Evolutionary conservation across 2,888 invertebrate genomes (phyloP).

Genomic region (Drosophila antonietae): DNA sequence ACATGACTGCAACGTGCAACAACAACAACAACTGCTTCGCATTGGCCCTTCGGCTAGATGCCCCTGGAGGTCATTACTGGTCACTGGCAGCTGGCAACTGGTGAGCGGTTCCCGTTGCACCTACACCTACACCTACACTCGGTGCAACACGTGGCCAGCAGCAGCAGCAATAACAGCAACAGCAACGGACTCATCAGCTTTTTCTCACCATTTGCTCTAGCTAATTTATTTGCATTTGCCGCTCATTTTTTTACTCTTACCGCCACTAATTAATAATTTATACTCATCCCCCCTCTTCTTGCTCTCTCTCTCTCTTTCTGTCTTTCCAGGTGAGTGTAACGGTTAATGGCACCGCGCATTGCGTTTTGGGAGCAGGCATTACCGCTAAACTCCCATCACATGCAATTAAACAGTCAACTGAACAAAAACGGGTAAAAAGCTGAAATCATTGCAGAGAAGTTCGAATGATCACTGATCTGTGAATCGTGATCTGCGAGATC

Average conservation of each 20-base stretch:
- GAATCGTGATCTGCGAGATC: neutral
- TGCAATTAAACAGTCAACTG: slow-evolving; percentile 32
- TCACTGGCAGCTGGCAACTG: slow-evolving; percentile 61
- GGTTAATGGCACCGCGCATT: slow-evolving; percentile 41
- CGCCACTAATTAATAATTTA: slow-evolving; percentile 72
- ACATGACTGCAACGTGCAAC: slow-evolving; percentile 58
- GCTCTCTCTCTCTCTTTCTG: slow-evolving; percentile 8
- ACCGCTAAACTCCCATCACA: slow-evolving; percentile 31
- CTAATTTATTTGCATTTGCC: slow-evolving; percentile 71
- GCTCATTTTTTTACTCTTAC: slow-evolving; percentile 23
- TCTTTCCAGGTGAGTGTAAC: slow-evolving; percentile 71
- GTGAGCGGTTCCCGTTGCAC: slow-evolving; percentile 51
- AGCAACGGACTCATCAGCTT: slow-evolving; percentile 29
- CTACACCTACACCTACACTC: slow-evolving; percentile 35
- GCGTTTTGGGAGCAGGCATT: slow-evolving; percentile 50
- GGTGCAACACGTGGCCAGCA: slow-evolving; percentile 68
- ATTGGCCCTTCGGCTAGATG: slow-evolving; percentile 53
- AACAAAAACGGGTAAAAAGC: slow-evolving; percentile 23
- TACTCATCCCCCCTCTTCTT: slow-evolving; percentile 34
- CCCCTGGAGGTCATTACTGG: slow-evolving; percentile 70
- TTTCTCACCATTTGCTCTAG: slow-evolving; percentile 56
- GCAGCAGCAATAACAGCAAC: slow-evolving; percentile 17
- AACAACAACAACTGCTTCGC: slow-evolving; percentile 24
- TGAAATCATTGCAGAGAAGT: neutral
- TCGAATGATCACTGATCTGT: neutral